Conservation (phyloP, 2,113 vertebrate genomes). For the Apodemus speciosus region DNA sequence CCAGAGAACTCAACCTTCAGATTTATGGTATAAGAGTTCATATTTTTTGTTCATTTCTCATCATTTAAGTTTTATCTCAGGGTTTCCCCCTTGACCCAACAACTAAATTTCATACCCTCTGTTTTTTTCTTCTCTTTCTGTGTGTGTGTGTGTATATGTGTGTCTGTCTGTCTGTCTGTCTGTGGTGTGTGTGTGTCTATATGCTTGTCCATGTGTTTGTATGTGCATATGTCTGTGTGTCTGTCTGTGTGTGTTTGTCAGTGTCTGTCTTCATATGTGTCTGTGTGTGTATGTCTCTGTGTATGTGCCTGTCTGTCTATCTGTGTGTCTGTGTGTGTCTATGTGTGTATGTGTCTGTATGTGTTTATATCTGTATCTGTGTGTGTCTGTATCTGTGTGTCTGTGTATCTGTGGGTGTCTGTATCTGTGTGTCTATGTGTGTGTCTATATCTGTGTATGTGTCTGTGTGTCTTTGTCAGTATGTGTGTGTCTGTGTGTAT, state of each 20-base stretch:
- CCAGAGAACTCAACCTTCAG: not conserved
- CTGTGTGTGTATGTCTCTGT: not conserved
- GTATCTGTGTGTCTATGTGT: no score
- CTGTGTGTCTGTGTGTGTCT: not conserved
- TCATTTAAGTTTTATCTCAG: constrained; percentile 23
- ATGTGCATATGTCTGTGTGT: not conserved
- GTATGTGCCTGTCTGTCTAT: not conserved
- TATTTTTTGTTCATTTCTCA: not conserved
- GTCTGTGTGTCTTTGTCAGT: not conserved
- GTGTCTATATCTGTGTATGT: not conserved
- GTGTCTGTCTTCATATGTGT: not conserved
- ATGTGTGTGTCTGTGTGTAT: not conserved
- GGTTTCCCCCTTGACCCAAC: not conserved
- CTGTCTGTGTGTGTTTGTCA: not conserved
- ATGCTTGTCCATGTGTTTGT: no score
- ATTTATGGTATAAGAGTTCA: not conserved
- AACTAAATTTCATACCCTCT: not conserved
- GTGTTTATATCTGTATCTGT: no score
- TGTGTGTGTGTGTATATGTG: not conserved
- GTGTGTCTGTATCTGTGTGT: not conserved
- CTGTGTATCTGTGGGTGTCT: not conserved
- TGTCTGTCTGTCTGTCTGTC: no score
- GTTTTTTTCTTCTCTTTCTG: not conserved
- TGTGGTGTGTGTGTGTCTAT: not conserved
- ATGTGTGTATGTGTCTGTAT: no score